These are phyloP conservation scores for Carollia perspicillata DNA, from an alignment of 2,113 vertebrate species.

Conservation along the genomic window DNA sequence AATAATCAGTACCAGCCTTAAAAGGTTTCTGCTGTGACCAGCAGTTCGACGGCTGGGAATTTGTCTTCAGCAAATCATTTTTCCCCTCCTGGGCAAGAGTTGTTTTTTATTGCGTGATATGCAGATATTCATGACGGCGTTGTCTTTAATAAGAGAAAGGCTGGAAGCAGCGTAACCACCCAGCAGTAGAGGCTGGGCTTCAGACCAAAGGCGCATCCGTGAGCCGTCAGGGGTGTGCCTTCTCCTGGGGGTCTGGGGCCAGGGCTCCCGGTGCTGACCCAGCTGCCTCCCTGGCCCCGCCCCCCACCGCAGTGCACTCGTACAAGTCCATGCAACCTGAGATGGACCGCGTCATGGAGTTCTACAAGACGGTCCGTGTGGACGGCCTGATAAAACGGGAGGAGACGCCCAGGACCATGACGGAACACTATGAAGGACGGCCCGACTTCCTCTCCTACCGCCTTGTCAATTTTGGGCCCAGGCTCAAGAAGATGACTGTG, in stretches of 20 bases:
- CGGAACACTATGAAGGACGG: slow-evolving; percentile 83
- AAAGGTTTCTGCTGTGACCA: not conserved
- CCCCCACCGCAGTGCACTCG: slow-evolving; percentile 81
- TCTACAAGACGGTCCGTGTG: slow-evolving; percentile 75
- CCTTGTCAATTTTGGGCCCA: slow-evolving; percentile 73
- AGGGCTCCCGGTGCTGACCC: not conserved
- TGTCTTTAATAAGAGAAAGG: not conserved
- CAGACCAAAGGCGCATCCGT: not conserved
- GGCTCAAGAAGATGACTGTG: slow-evolving; percentile 27
- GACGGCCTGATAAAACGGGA: slow-evolving; percentile 84
- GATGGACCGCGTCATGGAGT: slow-evolving; percentile 85
- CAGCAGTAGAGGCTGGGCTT: not conserved
- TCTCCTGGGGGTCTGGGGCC: not conserved
- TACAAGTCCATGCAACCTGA: slow-evolving; percentile 79
- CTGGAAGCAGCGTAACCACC: not conserved
- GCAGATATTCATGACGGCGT: not conserved
- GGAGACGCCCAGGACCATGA: slow-evolving; percentile 80
- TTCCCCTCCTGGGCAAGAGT: not conserved
- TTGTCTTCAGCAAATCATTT: not conserved
- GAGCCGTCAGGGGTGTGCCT: not conserved
- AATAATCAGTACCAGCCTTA: not conserved
- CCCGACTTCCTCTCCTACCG: slow-evolving; percentile 86
- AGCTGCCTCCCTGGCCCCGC: rapidly evolving
- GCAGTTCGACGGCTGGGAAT: not conserved
- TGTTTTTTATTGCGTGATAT: not conserved